Conservation (phyloP, 2,888 invertebrate genomes). For the Fragum whitleyi region DNA sequence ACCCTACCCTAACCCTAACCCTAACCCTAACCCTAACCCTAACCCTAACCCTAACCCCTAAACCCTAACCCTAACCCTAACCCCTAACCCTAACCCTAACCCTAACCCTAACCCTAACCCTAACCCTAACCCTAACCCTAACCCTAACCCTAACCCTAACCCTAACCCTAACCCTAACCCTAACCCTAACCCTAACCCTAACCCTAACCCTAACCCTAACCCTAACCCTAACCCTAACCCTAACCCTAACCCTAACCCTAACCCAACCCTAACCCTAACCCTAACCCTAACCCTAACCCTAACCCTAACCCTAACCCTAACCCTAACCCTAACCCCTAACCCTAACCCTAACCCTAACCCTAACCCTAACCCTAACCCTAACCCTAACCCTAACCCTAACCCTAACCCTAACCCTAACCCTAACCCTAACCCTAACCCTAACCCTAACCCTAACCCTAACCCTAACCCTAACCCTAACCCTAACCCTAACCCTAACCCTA, state of each 20-base stretch:
- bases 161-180: slow-evolving; percentile 46
- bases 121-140: slow-evolving; percentile 18
- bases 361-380: slow-evolving; percentile 72
- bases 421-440: slow-evolving; percentile 67
- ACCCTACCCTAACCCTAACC: too few relatives aligned
- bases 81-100: slow-evolving; percentile 12
- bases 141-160: slow-evolving; percentile 28
- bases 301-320: slow-evolving; percentile 49
- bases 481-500: slow-evolving; percentile 56
- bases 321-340: too few relatives aligned
- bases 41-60: slow-evolving; percentile 39
- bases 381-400: slow-evolving; percentile 69
- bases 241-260: slow-evolving; percentile 60
- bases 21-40: slow-evolving; percentile 27
- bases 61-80: too few relatives aligned
- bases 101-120: slow-evolving; percentile 18
- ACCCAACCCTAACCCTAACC: too few relatives aligned
- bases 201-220: slow-evolving; percentile 53
- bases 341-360: slow-evolving; percentile 65
- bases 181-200: slow-evolving; percentile 51
- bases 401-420: slow-evolving; percentile 68
- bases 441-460: slow-evolving; percentile 64
- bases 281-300: slow-evolving; percentile 56
- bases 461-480: not conserved
- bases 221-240: slow-evolving; percentile 63